Conservation (phyloP, 2,888 invertebrate species). For the Apodemia mormo region DNA sequence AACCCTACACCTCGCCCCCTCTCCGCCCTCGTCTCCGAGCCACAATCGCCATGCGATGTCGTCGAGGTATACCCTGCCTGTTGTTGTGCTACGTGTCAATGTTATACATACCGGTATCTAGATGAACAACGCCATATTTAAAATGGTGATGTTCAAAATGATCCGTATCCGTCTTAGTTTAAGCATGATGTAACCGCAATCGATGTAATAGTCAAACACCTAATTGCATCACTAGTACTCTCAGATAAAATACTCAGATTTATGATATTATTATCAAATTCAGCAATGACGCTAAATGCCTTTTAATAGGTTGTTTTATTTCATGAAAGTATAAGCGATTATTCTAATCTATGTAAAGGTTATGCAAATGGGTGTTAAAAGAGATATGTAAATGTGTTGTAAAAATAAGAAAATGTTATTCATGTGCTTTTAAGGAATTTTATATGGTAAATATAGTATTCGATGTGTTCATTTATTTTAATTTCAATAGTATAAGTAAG, state of each 20-base stretch:
- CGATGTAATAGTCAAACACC: slow-evolving; percentile 27
- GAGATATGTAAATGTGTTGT: slow-evolving; percentile 35
- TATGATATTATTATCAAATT: too few relatives aligned
- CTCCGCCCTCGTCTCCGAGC: slow-evolving; percentile 73
- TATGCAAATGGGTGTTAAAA: slow-evolving; percentile 31
- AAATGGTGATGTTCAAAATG: slow-evolving; percentile 25
- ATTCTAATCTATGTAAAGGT: not conserved
- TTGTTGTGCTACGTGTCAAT: slow-evolving; percentile 51
- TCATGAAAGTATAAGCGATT: not conserved
- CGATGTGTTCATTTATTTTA: slow-evolving; percentile 37
- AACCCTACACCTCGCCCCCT: slow-evolving; percentile 73
- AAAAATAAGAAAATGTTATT: slow-evolving; percentile 32
- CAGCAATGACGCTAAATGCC: too few relatives aligned
- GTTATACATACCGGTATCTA: slow-evolving; percentile 30
- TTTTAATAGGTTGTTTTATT: too few relatives aligned
- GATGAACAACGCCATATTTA: slow-evolving; percentile 16
- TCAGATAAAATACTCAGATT: too few relatives aligned
- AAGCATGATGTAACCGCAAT: slow-evolving; percentile 41
- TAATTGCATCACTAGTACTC: not conserved
- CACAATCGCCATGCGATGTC: slow-evolving; percentile 70
- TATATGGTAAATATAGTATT: slow-evolving; percentile 39
- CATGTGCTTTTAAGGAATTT: slow-evolving; percentile 30
- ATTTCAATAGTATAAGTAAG: slow-evolving; percentile 34
- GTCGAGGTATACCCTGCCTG: slow-evolving; percentile 69
- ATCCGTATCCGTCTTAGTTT: slow-evolving; percentile 25